phyloP scores from a whole-genome alignment of 2,113 vertebrate genomes.

The Charina bottae region DNA sequence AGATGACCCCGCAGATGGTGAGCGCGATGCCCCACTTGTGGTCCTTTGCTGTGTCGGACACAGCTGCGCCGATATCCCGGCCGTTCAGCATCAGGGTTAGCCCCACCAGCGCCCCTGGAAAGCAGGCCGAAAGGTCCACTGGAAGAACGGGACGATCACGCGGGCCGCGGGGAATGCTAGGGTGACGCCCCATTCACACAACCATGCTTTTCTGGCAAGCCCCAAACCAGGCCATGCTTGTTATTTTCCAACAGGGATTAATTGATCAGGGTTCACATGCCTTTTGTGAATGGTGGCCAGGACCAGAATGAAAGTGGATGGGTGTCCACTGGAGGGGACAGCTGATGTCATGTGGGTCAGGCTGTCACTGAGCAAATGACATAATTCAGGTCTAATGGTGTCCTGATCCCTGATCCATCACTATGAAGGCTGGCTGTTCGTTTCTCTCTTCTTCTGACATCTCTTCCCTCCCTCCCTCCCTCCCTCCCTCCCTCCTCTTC shows the following conservation, averaged over 20 bases:
- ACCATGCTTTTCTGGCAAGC: not conserved
- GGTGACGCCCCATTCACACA: not conserved
- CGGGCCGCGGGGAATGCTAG: not conserved
- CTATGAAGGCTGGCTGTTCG: too few species aligned
- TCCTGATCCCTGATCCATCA: too few species aligned
- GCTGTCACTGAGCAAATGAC: too few species aligned
- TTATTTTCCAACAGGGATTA: not conserved
- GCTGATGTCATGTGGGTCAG: too few species aligned
- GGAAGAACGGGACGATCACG: not conserved
- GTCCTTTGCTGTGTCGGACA: slow-evolving; percentile 84
- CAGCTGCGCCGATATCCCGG: slow-evolving; percentile 83
- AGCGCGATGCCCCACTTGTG: slow-evolving; percentile 95
- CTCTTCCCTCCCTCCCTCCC: too few species aligned
- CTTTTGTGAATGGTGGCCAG: too few species aligned
- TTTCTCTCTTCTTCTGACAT: too few species aligned
- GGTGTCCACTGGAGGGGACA: too few species aligned
- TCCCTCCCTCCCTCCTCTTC: too few species aligned
- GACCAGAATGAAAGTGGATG: too few species aligned
- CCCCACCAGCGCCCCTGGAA: slow-evolving; percentile 86
- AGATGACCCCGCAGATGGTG: slow-evolving; percentile 91
- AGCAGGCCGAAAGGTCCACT: slow-evolving; percentile 20
- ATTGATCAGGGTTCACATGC: too few species aligned
- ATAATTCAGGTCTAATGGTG: too few species aligned
- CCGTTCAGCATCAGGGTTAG: slow-evolving; percentile 92
- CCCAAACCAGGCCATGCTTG: not conserved